These are phyloP conservation scores for Caretta caretta DNA, from an alignment of 2,113 vertebrate genomes.

Conservation along the genomic window DNA sequence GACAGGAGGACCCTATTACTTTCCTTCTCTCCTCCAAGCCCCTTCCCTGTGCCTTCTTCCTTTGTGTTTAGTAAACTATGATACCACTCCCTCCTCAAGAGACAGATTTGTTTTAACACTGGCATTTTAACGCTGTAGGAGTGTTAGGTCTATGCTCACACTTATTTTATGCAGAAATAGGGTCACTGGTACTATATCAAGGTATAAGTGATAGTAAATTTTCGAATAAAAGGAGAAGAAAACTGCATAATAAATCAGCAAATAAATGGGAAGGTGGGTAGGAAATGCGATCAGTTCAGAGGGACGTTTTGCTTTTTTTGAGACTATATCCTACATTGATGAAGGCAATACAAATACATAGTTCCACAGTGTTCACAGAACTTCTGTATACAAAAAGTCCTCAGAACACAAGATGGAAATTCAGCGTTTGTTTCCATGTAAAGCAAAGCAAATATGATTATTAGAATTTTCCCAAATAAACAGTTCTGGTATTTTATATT, in stretches of 20 bases:
- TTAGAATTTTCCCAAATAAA: background rate
- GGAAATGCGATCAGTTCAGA: accelerated
- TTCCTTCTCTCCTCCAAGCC: background rate
- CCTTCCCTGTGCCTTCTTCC: background rate
- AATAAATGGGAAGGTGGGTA: background rate
- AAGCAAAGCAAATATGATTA: background rate
- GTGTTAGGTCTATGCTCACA: background rate
- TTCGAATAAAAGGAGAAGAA: background rate
- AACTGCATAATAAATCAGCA: background rate
- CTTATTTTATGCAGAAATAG: background rate
- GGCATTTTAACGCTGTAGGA: background rate
- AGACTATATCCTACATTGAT: background rate
- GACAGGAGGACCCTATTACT: background rate
- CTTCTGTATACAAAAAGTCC: background rate
- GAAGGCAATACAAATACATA: background rate
- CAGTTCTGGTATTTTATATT: background rate
- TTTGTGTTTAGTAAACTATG: background rate
- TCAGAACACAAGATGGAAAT: background rate
- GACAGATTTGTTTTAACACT: background rate
- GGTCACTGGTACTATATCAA: background rate
- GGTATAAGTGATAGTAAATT: background rate
- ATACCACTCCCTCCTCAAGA: background rate
- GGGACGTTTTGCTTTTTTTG: background rate
- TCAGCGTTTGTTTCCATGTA: accelerated
- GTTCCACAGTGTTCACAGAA: background rate